Base-by-base conservation (phyloP, 2,888 invertebrate genomes). In the Branchipolynoe longqiensis region DNA sequence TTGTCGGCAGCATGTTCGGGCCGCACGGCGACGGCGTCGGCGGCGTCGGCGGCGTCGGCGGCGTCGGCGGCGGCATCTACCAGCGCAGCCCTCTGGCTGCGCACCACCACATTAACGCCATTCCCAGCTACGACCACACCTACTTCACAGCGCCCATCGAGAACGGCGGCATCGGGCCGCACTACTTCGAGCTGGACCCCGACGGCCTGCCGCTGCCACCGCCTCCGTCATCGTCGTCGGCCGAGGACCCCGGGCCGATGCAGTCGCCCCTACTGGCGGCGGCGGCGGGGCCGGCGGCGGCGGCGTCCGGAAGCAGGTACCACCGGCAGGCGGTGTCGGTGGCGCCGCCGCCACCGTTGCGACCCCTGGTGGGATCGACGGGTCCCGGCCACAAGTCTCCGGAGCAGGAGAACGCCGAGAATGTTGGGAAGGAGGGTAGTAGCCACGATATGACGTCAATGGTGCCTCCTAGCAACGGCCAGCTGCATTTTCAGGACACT, bases 361-460 rank as follows among this genome's bases (percentile, higher is more conserved):
- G 78, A 28, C 54, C 78, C 2, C 54, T 54, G 1, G 28, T 25
- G 62, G 78, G 48, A 1, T 48, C 41, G 28, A 78, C 78, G 48
- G 78, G 78, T 12, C 84, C 82, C 12, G 58, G 82, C 6, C 82
- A 84, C 12, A 87, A 87, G 56, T 87, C 87, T 12, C 86, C 86
- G 38, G 87, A 87, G 36, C 84, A 87, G 56, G 86, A 87, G 38
- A 87, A 87, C 83, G 85, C 85, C 3, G 87, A 87, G 64, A 87
- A 87, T 81, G n/a, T 64, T 36, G 83, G 82, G 22, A 87, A 87
- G 62, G 87, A 87, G 48, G 48, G 6, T 36, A 86, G 78, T 38
- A 78, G 88, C 78, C 82, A 83, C 28, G 86, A 89, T 48, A 86
- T 89, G 33, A 87, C 89, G 14, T 22, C 28, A 25, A 25, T 36